Percentiles rank a stretch among this genome's conserved stretches.
These are phyloP conservation scores for Holacanthus passer DNA, from an alignment of 2,113 vertebrate species.

Conservation along the genomic window DNA sequence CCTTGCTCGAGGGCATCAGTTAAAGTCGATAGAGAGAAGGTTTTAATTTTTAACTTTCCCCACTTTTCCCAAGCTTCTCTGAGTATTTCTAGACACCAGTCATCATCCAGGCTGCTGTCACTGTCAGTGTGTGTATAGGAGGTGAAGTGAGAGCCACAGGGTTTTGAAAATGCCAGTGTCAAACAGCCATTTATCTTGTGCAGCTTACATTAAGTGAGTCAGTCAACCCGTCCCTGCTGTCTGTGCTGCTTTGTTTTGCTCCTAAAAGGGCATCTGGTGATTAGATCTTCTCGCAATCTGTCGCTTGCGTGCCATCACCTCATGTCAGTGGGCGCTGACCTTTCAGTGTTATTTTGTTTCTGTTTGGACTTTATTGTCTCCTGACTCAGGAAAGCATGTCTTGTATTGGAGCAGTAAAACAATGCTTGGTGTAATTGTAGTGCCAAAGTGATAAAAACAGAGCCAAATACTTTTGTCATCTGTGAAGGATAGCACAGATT, in stretches of 20 bases:
- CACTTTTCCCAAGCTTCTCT: neutral
- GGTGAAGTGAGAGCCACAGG: neutral
- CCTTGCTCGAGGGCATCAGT: neutral
- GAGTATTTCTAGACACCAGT: neutral
- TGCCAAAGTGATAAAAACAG: neutral
- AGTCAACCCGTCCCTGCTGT: conserved; percentile 19
- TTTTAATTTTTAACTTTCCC: neutral
- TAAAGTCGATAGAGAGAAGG: too few species aligned
- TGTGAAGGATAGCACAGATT: neutral
- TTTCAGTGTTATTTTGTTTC: conserved; percentile 51
- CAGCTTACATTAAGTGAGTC: conserved; percentile 14
- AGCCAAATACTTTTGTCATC: neutral
- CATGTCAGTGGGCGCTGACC: conserved; percentile 53
- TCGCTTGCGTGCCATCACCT: neutral
- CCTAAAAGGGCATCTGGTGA: conserved; percentile 67
- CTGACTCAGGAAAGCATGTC: neutral
- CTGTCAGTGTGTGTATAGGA: neutral
- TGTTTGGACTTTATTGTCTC: conserved; percentile 12
- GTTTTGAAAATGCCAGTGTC: conserved; percentile 35
- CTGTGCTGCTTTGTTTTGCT: conserved; percentile 33
- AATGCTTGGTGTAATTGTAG: neutral
- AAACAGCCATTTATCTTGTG: conserved; percentile 42
- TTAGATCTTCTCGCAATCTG: conserved; percentile 48
- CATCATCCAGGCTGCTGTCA: neutral
- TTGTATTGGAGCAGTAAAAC: neutral